A percentile compares a stretch with the other conserved stretches of the same genome.
Evolutionary conservation across 2,797 vertebrate species (phyloP).

Genomic region (Balearica regulorum): DNA sequence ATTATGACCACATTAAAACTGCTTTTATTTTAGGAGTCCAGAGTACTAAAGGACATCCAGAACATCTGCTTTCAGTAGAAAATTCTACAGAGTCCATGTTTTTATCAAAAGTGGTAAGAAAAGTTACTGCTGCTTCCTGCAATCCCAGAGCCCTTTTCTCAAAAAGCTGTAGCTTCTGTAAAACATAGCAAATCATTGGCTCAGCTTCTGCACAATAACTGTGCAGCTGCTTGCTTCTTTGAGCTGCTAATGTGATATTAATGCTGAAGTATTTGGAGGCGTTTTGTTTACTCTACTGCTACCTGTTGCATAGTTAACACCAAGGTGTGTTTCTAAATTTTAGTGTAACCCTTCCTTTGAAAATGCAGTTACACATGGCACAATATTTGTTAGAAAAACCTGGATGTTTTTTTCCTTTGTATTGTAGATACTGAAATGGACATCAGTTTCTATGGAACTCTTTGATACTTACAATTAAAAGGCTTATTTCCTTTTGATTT

Average conservation of each 20-base stretch:
- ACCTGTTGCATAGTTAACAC: background rate
- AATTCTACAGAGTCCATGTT: background rate
- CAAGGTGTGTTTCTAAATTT: background rate
- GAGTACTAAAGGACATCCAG: background rate
- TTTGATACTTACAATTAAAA: background rate
- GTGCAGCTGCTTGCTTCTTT: background rate
- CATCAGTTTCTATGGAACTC: background rate
- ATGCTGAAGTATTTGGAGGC: background rate
- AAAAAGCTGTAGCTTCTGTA: background rate
- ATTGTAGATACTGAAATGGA: background rate
- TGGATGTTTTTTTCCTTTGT: background rate
- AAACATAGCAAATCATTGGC: background rate
- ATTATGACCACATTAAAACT: background rate
- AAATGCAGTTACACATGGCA: background rate
- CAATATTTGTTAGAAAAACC: background rate
- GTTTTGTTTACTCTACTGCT: background rate
- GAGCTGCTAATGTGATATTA: background rate
- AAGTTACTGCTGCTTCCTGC: background rate
- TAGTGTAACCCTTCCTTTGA: background rate
- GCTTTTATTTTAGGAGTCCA: slow-evolving; percentile 27
- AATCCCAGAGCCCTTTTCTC: background rate
- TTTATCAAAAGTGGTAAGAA: slow-evolving; percentile 63
- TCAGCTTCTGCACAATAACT: background rate
- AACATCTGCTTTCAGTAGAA: background rate
- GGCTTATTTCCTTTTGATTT: background rate